A percentile compares a stretch with the other conserved stretches of the same genome.
These are phyloP conservation scores for Zosterops pallidus DNA, from an alignment of 2,113 vertebrate species.

Conservation along the genomic window DNA sequence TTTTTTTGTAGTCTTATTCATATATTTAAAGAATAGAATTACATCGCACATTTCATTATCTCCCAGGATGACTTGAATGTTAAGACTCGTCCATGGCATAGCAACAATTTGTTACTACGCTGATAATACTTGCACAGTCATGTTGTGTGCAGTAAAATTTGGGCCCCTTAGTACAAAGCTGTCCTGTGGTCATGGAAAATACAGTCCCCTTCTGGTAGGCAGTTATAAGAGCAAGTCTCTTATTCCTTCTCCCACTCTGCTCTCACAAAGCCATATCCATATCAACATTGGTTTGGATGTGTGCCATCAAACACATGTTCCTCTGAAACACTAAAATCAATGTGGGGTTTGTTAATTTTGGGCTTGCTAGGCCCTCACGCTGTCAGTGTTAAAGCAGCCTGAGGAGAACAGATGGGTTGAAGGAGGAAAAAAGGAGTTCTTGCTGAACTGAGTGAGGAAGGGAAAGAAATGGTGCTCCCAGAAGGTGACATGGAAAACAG, in stretches of 20 bases:
- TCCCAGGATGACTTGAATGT: neutral
- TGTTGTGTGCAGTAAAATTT: neutral
- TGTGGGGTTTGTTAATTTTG: constrained; percentile 28
- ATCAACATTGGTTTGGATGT: neutral
- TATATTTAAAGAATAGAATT: neutral
- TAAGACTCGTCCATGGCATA: neutral
- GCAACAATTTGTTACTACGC: neutral
- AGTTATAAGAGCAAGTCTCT: constrained; percentile 45
- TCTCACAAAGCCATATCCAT: neutral
- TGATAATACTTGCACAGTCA: neutral
- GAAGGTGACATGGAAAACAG: neutral
- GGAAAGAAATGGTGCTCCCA: neutral
- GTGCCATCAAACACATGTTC: constrained; percentile 29
- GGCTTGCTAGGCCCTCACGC: neutral
- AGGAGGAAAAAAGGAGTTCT: constrained; percentile 15
- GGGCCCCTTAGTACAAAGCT: neutral
- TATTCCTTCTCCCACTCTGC: neutral
- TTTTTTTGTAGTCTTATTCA: neutral
- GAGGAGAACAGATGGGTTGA: constrained; percentile 42
- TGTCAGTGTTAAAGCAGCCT: neutral
- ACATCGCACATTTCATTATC: neutral
- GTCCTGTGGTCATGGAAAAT: neutral
- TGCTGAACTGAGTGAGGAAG: neutral
- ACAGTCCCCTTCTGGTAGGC: neutral
- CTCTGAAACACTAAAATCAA: neutral